Evolutionary conservation across 2,113 vertebrate genomes (phyloP).

Genomic region (Gorsachius goisagi): DNA sequence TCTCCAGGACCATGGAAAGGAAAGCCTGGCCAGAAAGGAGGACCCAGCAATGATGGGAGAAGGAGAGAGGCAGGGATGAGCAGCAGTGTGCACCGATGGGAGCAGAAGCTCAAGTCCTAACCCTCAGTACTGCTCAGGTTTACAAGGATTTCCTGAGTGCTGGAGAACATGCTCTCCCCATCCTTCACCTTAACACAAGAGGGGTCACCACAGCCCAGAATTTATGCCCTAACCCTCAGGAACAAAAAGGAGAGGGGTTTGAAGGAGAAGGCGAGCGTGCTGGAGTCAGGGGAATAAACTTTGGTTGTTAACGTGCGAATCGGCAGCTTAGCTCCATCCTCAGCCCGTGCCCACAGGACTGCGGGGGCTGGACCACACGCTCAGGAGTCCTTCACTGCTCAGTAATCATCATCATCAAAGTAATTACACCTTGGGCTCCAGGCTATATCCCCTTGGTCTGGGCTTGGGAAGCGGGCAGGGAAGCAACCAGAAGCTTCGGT

Average conservation of each 20-base stretch:
- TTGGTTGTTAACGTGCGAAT: not conserved
- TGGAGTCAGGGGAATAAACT: not conserved
- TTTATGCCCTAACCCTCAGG: not conserved
- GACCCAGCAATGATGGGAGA: accelerated
- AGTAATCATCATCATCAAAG: not conserved
- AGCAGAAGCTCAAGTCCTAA: not conserved
- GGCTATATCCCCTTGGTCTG: not conserved
- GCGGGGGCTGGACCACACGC: not conserved
- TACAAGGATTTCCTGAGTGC: not conserved
- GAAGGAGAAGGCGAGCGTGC: not conserved
- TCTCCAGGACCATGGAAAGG: not conserved
- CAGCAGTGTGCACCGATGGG: accelerated
- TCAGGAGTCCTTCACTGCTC: not conserved
- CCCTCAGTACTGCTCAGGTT: not conserved
- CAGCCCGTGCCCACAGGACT: not conserved
- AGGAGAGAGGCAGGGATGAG: not conserved
- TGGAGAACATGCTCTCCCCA: not conserved
- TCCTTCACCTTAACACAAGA: not conserved
- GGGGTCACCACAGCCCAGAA: not conserved
- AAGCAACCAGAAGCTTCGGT: not conserved
- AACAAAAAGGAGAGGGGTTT: not conserved
- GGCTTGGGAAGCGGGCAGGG: not conserved
- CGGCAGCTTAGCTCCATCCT: not conserved
- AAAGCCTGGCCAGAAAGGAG: not conserved
- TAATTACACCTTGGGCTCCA: not conserved